Conservation (phyloP, 2,888 invertebrate species). For the Hydraecia micacea region DNA sequence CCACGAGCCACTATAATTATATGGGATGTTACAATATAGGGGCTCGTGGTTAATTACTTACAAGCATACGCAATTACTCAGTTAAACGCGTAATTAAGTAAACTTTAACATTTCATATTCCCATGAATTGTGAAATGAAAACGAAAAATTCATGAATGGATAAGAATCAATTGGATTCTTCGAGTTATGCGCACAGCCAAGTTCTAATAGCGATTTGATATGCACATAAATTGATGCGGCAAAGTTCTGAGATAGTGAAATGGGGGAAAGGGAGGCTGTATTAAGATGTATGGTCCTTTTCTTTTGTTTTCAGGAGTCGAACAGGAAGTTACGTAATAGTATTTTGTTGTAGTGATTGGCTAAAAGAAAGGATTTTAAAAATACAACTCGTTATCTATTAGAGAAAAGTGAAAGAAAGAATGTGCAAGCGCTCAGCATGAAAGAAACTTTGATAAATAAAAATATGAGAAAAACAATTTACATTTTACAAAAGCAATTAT, state of each 20-base stretch:
- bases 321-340: not conserved
- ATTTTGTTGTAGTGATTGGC: not conserved
- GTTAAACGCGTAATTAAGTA: conserved; percentile 7
- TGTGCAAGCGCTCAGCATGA: no score
- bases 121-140: conserved; percentile 33
- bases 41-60: not conserved
- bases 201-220: conserved; percentile 78
- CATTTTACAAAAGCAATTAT: not conserved
- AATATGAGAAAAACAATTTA: no score
- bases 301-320: conserved; percentile 4
- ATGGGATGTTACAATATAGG: no score
- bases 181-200: conserved; percentile 62
- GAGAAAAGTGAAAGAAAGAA: not conserved
- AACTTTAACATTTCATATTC: conserved; percentile 25
- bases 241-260: conserved; percentile 53
- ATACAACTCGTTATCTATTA: not conserved
- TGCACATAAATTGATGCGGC: conserved; percentile 82
- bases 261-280: conserved; percentile 26
- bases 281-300: conserved; percentile 41
- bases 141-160: conserved; percentile 61
- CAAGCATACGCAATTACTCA: not conserved
- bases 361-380: not conserved
- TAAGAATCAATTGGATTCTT: conserved; percentile 77
- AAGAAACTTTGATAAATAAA: no score
- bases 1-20: no score